Conservation (phyloP, 2,888 invertebrate genomes). For the Volucella inflata region DNA sequence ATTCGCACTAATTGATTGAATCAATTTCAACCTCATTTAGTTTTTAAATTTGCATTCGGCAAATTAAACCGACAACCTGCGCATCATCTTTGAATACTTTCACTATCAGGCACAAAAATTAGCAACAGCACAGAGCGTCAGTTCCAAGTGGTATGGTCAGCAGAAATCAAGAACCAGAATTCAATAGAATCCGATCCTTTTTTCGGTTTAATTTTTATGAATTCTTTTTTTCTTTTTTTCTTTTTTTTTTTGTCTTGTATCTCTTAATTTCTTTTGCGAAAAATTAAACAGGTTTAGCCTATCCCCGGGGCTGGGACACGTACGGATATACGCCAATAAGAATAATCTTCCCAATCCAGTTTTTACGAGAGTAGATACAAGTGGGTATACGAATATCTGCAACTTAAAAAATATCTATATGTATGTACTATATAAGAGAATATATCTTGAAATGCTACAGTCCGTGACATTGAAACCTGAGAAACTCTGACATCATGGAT, state of each 20-base stretch:
- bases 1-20: constrained; percentile 11
- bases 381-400: neutral
- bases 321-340: neutral
- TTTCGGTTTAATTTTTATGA: too few relatives aligned
- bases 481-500: constrained; percentile 55
- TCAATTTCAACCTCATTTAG: neutral
- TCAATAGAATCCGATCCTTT: constrained; percentile 56
- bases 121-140: neutral
- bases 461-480: constrained; percentile 45
- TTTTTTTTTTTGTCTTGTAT: too few relatives aligned
- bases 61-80: constrained; percentile 10
- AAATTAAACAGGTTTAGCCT: constrained; percentile 60
- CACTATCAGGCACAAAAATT: constrained; percentile 29
- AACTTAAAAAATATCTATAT: constrained; percentile 49
- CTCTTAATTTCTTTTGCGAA: constrained; percentile 42
- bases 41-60: neutral
- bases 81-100: constrained; percentile 55
- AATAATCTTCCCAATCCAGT: constrained; percentile 36
- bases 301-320: constrained; percentile 1
- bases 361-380: neutral
- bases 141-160: neutral
- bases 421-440: constrained; percentile 48
- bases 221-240: too few relatives aligned
- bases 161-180: constrained; percentile 56
- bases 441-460: neutral